phyloP scores from a whole-genome alignment of 1,140 invertebrate genomes.

The Euwallacea fornicatus region DNA sequence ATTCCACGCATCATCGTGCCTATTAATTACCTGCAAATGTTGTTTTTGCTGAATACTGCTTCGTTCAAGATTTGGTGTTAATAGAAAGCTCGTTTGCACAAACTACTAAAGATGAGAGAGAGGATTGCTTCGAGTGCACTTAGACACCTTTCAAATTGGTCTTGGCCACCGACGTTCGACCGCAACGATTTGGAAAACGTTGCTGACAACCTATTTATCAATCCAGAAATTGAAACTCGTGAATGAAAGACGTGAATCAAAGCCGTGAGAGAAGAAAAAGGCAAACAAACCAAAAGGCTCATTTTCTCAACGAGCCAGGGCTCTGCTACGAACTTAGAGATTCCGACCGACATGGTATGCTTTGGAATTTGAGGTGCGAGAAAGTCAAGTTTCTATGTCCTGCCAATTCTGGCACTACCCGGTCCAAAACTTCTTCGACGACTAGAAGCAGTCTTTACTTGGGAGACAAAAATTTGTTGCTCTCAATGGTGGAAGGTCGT shows the following conservation, averaged over 20 bases:
- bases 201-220: slow-evolving; percentile 51
- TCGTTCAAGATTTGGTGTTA: slow-evolving; percentile 61
- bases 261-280: slow-evolving; percentile 55
- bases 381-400: slow-evolving; percentile 53
- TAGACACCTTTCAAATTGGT: slow-evolving; percentile 63
- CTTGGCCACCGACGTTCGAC: slow-evolving; percentile 59
- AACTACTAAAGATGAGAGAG: slow-evolving; percentile 60
- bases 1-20: slow-evolving; percentile 43
- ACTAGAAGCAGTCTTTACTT: slow-evolving; percentile 54
- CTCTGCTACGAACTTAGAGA: slow-evolving; percentile 58
- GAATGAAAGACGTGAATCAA: too few relatives aligned
- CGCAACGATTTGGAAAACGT: slow-evolving; percentile 43
- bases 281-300: slow-evolving; percentile 60
- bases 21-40: slow-evolving; percentile 59
- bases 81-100: slow-evolving; percentile 66
- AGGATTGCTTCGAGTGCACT: slow-evolving; percentile 60
- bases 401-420: slow-evolving; percentile 52
- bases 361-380: slow-evolving; percentile 62
- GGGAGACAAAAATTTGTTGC: slow-evolving; percentile 44
- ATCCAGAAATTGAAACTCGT: slow-evolving; percentile 60
- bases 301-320: slow-evolving; percentile 55
- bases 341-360: slow-evolving; percentile 53
- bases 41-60: slow-evolving; percentile 61
- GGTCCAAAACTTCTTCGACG: slow-evolving; percentile 58
- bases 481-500: slow-evolving; percentile 48